A percentile compares a stretch with the other conserved stretches of the same genome.
Conservation (phyloP, 2,797 vertebrate genomes). For the Varecia variegata region DNA sequence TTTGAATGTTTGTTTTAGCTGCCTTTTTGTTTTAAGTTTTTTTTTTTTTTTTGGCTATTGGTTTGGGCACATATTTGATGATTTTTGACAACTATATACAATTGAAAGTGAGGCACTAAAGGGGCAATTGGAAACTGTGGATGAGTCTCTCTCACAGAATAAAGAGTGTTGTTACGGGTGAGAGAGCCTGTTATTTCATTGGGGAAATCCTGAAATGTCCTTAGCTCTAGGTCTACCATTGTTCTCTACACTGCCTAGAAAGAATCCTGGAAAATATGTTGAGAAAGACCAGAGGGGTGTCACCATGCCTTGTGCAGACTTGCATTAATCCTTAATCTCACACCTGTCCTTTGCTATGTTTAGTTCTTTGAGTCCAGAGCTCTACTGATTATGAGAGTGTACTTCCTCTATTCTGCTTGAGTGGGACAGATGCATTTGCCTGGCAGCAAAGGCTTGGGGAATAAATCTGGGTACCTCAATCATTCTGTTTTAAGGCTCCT, state of each 20-base stretch:
- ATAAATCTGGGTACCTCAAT: neutral
- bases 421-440: neutral
- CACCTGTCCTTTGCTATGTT: neutral
- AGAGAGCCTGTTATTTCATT: neutral
- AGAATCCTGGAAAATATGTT: neutral
- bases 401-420: neutral
- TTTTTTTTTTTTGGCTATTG: neutral
- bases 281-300: neutral
- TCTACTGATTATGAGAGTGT: neutral
- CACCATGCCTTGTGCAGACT: neutral
- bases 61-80: neutral
- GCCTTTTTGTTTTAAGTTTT: neutral
- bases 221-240: neutral
- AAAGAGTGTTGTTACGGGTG: neutral
- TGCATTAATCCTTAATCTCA: neutral
- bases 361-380: neutral
- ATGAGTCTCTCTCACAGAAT: neutral
- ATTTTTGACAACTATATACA: neutral
- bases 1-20: neutral
- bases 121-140: neutral
- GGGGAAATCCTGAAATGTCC: neutral
- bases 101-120: neutral
- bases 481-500: neutral
- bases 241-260: neutral
- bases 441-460: neutral